These are phyloP conservation scores for Parotocinclus haroldoi DNA, from an alignment of 2,797 vertebrate species.

Conservation along the genomic window DNA sequence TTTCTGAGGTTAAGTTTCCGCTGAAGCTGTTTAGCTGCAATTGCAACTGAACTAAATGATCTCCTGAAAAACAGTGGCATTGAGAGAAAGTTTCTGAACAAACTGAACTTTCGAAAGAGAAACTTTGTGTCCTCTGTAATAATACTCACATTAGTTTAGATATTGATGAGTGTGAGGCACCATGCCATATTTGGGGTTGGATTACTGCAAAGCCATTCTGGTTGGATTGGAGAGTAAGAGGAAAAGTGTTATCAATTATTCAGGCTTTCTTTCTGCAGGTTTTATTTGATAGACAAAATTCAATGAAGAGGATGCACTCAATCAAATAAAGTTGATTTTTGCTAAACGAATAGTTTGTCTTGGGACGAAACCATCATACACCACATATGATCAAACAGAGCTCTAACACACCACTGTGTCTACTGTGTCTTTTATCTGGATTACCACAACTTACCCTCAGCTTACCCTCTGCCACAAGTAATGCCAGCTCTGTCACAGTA, in stretches of 20 bases:
- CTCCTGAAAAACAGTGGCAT: slow-evolving; percentile 48
- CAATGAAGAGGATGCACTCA: too few species aligned
- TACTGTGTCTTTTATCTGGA: too few species aligned
- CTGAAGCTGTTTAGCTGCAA: slow-evolving; percentile 88
- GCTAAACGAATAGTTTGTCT: too few species aligned
- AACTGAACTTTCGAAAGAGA: slow-evolving; percentile 17
- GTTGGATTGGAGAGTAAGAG: not conserved
- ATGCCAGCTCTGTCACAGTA: slow-evolving; percentile 84
- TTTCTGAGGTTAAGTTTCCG: slow-evolving; percentile 79
- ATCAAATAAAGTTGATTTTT: too few species aligned
- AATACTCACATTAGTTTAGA: slow-evolving; percentile 82
- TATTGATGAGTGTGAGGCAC: slow-evolving; percentile 78
- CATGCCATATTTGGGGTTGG: slow-evolving; percentile 81
- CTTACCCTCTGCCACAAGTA: slow-evolving; percentile 83
- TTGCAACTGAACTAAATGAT: slow-evolving; percentile 90
- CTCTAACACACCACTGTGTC: too few species aligned
- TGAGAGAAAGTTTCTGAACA: slow-evolving; percentile 1
- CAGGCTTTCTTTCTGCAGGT: too few species aligned
- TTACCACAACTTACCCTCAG: slow-evolving; percentile 75
- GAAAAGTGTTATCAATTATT: not conserved
- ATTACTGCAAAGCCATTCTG: slow-evolving; percentile 95
- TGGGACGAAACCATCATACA: too few species aligned
- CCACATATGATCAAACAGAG: too few species aligned
- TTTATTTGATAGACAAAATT: too few species aligned
- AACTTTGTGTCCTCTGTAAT: slow-evolving; percentile 29